These are phyloP conservation scores for Ahaetulla prasina DNA, from an alignment of 2,113 vertebrate species.

Conservation along the genomic window DNA sequence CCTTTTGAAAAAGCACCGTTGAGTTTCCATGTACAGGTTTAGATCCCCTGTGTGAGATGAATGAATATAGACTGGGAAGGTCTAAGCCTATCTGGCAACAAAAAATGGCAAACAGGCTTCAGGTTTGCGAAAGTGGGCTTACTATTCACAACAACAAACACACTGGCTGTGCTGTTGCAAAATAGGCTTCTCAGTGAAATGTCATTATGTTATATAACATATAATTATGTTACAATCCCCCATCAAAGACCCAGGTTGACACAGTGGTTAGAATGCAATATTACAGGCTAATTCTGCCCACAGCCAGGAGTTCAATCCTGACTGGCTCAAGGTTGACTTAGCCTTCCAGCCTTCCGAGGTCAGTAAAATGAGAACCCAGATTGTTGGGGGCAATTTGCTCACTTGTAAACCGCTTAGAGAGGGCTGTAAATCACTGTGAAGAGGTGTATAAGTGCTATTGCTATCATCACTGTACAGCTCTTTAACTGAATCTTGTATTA, in stretches of 20 bases:
- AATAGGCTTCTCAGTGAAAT: not conserved
- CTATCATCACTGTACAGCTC: not conserved
- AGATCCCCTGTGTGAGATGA: not conserved
- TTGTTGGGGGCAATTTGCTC: not conserved
- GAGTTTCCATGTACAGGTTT: not conserved
- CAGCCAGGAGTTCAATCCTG: not conserved
- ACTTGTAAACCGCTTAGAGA: not conserved
- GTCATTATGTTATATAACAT: not conserved
- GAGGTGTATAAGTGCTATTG: not conserved
- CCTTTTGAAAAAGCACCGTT: not conserved
- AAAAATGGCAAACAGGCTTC: not conserved
- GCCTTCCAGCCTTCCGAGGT: not conserved
- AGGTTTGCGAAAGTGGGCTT: not conserved
- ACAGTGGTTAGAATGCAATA: not conserved
- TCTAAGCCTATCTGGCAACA: not conserved
- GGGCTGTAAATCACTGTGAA: not conserved
- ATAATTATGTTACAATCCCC: not conserved
- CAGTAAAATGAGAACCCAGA: not conserved
- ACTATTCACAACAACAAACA: not conserved
- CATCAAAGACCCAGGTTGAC: not conserved
- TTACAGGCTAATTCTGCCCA: not conserved
- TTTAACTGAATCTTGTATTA: not conserved
- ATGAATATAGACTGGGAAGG: not conserved
- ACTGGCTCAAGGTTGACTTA: not conserved
- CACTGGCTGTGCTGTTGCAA: not conserved